Evolutionary conservation across 2,888 invertebrate species (phyloP).

Genomic region (Linnaemya tessellans): DNA sequence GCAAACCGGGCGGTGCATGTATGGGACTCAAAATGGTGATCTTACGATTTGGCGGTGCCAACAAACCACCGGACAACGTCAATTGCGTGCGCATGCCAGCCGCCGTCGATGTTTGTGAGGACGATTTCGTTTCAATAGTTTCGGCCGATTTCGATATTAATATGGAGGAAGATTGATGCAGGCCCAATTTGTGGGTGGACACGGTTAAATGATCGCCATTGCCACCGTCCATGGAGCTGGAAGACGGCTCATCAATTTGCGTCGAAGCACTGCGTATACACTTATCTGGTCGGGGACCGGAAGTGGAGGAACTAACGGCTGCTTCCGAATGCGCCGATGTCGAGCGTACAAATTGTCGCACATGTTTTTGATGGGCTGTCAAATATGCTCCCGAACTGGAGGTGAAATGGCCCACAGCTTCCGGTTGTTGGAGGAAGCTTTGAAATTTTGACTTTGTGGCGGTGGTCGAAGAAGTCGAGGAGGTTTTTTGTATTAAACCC

Average conservation of each 20-base stretch:
- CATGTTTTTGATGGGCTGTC: slow-evolving; percentile 83
- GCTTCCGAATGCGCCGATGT: slow-evolving; percentile 83
- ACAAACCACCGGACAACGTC: slow-evolving; percentile 82
- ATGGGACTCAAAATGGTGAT: slow-evolving; percentile 92
- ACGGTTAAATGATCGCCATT: slow-evolving; percentile 72
- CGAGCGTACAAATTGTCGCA: slow-evolving; percentile 83
- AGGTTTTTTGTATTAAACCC: slow-evolving; percentile 78
- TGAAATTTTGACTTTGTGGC: slow-evolving; percentile 82
- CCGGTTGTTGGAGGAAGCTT: slow-evolving; percentile 83
- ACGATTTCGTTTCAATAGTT: slow-evolving; percentile 83
- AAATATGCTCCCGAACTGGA: slow-evolving; percentile 77
- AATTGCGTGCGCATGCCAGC: slow-evolving; percentile 82
- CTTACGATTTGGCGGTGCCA: slow-evolving; percentile 84
- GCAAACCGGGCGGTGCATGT: slow-evolving; percentile 87
- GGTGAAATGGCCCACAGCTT: slow-evolving; percentile 76
- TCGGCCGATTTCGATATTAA: slow-evolving; percentile 83
- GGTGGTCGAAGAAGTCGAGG: slow-evolving; percentile 74
- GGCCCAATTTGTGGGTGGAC: slow-evolving; percentile 78
- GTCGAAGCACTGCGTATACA: slow-evolving; percentile 83
- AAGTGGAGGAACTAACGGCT: slow-evolving; percentile 73
- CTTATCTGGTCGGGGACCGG: slow-evolving; percentile 79
- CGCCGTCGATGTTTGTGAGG: slow-evolving; percentile 73
- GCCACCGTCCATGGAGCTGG: slow-evolving; percentile 71
- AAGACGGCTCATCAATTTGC: slow-evolving; percentile 81
- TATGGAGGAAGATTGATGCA: slow-evolving; percentile 83